phyloP scores from a whole-genome alignment of 2,888 invertebrate genomes.

The Drosophila bunnanda region DNA sequence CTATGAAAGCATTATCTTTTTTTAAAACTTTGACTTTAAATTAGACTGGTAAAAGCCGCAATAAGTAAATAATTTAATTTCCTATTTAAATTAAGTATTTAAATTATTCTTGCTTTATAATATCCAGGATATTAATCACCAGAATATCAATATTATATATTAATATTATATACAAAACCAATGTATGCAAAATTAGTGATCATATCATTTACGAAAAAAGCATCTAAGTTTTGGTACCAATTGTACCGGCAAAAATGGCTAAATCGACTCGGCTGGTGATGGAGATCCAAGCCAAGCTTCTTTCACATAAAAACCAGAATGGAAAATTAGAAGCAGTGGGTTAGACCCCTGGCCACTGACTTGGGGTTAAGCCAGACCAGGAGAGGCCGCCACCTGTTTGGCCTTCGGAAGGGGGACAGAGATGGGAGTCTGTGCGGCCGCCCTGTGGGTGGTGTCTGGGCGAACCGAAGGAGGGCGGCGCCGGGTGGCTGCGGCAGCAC shows the following conservation, averaged over 20 bases:
- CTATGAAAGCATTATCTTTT: background rate
- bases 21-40: background rate
- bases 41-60: background rate
- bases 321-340: background rate
- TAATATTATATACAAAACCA: too few relatives aligned
- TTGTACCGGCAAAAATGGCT: background rate
- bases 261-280: background rate
- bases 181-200: too few relatives aligned
- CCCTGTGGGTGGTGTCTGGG: conserved; percentile 7
- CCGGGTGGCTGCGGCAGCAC: conserved; percentile 10
- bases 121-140: background rate
- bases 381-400: background rate
- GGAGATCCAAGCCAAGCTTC: background rate
- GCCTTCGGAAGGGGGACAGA: background rate
- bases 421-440: background rate
- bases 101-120: background rate
- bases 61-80: too few relatives aligned
- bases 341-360: background rate
- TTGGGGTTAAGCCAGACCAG: background rate
- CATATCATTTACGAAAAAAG: background rate
- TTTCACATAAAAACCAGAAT: background rate
- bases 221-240: too few relatives aligned
- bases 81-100: background rate
- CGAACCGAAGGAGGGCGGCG: background rate
- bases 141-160: too few relatives aligned